Percentiles rank a stretch among this genome's conserved stretches.
Conservation (phyloP, 2,113 vertebrate species). For the Phalacrocorax aristotelis region DNA sequence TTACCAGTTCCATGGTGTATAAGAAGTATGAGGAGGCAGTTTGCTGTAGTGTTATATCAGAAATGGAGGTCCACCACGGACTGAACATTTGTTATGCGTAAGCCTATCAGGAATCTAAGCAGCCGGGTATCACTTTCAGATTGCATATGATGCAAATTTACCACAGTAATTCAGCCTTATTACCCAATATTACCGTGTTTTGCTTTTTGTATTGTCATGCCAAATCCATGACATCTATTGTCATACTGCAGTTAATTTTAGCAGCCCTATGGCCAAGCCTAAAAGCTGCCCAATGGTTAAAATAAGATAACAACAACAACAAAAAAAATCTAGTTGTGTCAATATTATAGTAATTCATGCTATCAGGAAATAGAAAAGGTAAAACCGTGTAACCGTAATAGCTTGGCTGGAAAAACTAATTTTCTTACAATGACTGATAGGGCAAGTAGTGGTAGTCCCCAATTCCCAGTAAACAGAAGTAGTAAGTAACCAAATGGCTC, state of each 20-base stretch:
- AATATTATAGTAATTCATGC: background rate
- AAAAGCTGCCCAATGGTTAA: background rate
- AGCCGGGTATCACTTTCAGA: background rate
- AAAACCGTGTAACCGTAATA: background rate
- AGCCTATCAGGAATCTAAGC: background rate
- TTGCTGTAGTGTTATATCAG: slow-evolving; percentile 31
- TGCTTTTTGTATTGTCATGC: background rate
- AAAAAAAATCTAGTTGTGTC: background rate
- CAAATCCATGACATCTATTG: background rate
- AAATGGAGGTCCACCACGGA: background rate
- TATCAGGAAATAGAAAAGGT: background rate
- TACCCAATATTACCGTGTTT: background rate
- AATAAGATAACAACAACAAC: background rate
- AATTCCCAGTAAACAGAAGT: background rate
- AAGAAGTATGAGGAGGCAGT: slow-evolving; percentile 37
- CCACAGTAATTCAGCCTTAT: background rate
- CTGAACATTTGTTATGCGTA: background rate
- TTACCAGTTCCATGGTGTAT: slow-evolving; percentile 22
- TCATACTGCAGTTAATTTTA: background rate
- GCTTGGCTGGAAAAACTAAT: background rate
- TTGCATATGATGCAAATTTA: background rate
- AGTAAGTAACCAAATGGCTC: background rate
- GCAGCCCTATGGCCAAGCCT: background rate
- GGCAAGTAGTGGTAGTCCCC: background rate
- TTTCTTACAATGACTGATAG: background rate